Evolutionary conservation across 2,113 vertebrate species (phyloP).

Genomic region (Bambusicola thoracicus): DNA sequence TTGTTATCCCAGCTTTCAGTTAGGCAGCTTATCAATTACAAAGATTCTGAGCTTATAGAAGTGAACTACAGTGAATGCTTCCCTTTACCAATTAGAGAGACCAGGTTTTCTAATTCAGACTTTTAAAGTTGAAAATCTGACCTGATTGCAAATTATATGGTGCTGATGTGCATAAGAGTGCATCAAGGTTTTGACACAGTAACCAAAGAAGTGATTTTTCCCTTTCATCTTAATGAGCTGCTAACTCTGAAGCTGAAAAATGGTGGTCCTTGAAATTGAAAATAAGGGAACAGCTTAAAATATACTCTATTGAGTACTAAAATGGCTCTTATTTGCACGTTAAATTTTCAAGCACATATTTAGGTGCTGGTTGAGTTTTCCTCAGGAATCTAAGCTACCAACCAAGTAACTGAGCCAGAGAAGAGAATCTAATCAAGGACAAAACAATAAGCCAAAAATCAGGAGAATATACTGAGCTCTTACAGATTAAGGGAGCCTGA

Average conservation of each 20-base stretch:
- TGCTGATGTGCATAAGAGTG: background rate
- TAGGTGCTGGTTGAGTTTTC: background rate
- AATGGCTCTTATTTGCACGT: background rate
- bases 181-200: background rate
- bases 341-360: background rate
- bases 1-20: background rate
- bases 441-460: background rate
- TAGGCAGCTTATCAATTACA: background rate
- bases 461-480: background rate
- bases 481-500: background rate
- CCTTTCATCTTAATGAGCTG: background rate
- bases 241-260: slow-evolving; percentile 30
- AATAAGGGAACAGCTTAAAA: background rate
- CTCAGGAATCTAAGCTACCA: background rate
- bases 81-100: background rate
- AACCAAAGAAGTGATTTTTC: background rate
- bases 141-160: background rate
- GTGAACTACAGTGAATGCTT: background rate
- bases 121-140: background rate
- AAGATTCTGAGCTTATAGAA: background rate
- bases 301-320: background rate
- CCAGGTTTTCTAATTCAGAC: background rate
- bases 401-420: background rate
- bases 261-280: background rate
- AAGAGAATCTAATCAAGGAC: background rate